Percentiles rank a stretch among this genome's conserved stretches.
phyloP scores from a whole-genome alignment of 2,113 vertebrate genomes.

The Erythrolamprus reginae region DNA sequence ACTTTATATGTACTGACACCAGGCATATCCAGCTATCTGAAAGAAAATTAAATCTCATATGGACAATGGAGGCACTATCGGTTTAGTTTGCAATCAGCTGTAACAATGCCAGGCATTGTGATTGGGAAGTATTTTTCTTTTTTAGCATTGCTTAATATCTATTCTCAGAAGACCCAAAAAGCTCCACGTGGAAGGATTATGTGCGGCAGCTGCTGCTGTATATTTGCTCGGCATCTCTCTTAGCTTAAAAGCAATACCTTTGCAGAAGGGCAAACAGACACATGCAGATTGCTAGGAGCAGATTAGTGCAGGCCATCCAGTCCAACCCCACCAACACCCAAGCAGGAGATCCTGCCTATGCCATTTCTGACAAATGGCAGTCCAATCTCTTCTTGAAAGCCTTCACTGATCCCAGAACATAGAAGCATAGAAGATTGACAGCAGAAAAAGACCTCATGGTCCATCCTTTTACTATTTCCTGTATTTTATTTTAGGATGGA shows the following conservation, averaged over 20 bases:
- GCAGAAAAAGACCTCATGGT: no score
- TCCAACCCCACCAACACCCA: no score
- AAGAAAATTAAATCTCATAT: slow-evolving; percentile 48
- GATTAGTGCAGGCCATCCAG: no score
- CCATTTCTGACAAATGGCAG: no score
- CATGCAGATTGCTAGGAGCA: background rate
- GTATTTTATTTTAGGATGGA: no score
- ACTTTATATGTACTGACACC: slow-evolving; percentile 42
- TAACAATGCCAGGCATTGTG: slow-evolving; percentile 25
- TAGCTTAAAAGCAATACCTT: background rate
- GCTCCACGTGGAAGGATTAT: slow-evolving; percentile 9
- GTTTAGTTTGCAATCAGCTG: slow-evolving; percentile 34
- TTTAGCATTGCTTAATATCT: slow-evolving; percentile 22
- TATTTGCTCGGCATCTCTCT: slow-evolving; percentile 7
- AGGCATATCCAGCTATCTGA: slow-evolving; percentile 39
- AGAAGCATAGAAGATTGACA: no score
- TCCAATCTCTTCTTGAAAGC: no score
- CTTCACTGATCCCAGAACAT: no score
- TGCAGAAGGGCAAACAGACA: background rate
- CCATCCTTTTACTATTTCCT: no score
- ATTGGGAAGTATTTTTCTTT: background rate
- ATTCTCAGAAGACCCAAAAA: background rate
- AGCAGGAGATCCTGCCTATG: no score
- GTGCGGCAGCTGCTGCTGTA: background rate
- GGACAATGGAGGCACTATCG: slow-evolving; percentile 40